Base-by-base conservation (phyloP, 2,797 vertebrate species). In the Crypturellus tataupa region DNA sequence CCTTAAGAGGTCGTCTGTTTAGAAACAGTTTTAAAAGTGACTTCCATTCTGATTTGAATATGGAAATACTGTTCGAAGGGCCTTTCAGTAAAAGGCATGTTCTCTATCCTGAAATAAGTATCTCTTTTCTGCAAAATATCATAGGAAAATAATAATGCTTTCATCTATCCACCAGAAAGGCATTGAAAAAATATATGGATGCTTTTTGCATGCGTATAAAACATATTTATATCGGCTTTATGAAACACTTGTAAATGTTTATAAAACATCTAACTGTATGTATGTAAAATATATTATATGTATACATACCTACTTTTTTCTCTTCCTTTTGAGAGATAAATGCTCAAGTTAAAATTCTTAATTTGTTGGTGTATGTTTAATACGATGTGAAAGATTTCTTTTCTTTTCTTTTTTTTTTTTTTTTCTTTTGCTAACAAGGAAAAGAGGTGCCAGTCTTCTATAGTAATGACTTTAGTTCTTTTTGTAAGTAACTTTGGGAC, bases 21-120 rank as follows among this genome's bases (percentile, higher is more conserved):
- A 82, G 68, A 86, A 77, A 79, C 35, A 68, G 70, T 76, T 88
- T 86, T 70, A 86, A 42, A 86, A 88, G 4, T 80, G 39, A 76
- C 13, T 95, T 91, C 55, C n/a, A 73, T 63, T 63, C 25, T 63
- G 81, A 51, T 85, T 1, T 88, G 73, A 88, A 86, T 63, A 87
- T 2, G 11, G 42, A 94, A 91, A 70, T 78, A 80, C 46, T 90
- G 16, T 6, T 81, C 73, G 31, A 29, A n/a, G 70, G 71, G 39
- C 84, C 69, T 89, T 93, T 93, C 31, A 60, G 76, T 69, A 47
- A 20, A 47, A 65, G 40, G 65, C 40, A n/a, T 55, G 9, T 35
- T 77, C 88, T 47, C 40, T 82, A 51, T 35, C 7, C 17, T 60
- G 29, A 88, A 78, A 62, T 67, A 67, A 14, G 10, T 53, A 68